phyloP scores from a whole-genome alignment of 2,113 vertebrate species.

The Dolichallabes microphthalmus region DNA sequence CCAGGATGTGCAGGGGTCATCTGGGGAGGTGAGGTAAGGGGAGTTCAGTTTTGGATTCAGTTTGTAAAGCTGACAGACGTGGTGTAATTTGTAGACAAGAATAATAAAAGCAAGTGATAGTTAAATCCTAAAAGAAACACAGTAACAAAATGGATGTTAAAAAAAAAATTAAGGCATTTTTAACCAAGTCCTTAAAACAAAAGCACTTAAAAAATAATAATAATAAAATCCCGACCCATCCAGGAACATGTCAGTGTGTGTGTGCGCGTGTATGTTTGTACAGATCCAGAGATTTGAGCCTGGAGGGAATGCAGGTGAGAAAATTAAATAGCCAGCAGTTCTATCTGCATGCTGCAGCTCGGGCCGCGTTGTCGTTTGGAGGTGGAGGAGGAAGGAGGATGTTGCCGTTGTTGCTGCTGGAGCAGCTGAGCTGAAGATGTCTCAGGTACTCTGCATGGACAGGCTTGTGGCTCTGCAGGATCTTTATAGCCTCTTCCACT shows the following conservation, averaged over 20 bases:
- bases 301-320: conserved; percentile 28
- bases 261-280: conserved; percentile 5
- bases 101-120: neutral
- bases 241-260: conserved; percentile 56
- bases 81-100: neutral
- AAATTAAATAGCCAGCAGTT: conserved; percentile 46
- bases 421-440: conserved; percentile 86
- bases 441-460: conserved; percentile 94
- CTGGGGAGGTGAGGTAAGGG: conserved; percentile 22
- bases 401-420: conserved; percentile 88
- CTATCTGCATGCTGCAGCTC: conserved; percentile 75
- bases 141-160: conserved; percentile 38
- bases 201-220: conserved; percentile 10
- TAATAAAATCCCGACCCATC: conserved; percentile 49
- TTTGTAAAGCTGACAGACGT: neutral
- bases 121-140: conserved; percentile 44
- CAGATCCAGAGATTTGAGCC: conserved; percentile 2
- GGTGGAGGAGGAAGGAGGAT: conserved; percentile 75
- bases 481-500: conserved; percentile 89
- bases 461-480: conserved; percentile 93
- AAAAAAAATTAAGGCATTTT: conserved; percentile 72
- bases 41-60: neutral
- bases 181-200: conserved; percentile 54
- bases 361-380: conserved; percentile 73
- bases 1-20: neutral